A percentile compares a stretch with the other conserved stretches of the same genome.
These are phyloP conservation scores for Bombus turneri DNA, from an alignment of 1,140 invertebrate species.

Conservation along the genomic window DNA sequence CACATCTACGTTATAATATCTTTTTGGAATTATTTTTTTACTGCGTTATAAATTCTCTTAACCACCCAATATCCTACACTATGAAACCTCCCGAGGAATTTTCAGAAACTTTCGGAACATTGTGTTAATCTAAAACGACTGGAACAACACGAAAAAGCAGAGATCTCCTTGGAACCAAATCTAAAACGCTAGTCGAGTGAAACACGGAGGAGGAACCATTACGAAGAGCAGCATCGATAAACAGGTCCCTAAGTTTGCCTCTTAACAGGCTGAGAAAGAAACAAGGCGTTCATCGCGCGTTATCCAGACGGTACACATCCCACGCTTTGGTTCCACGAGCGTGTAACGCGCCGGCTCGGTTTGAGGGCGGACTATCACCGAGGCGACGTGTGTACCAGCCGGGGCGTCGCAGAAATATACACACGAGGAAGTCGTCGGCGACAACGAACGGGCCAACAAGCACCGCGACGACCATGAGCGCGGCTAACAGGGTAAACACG, in stretches of 20 bases:
- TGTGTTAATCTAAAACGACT: background rate
- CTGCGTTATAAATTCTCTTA: background rate
- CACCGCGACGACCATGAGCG: conserved; percentile 42
- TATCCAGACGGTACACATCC: conserved; percentile 54
- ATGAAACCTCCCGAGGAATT: background rate
- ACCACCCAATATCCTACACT: background rate
- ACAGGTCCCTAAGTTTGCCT: conserved; percentile 46
- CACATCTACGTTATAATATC: too few species aligned
- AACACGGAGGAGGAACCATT: background rate
- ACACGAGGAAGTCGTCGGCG: conserved; percentile 41
- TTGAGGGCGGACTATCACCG: background rate
- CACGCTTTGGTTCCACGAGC: conserved; percentile 4
- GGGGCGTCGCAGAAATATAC: conserved; percentile 10
- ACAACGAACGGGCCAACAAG: conserved; percentile 18
- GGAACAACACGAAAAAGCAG: conserved; percentile 7
- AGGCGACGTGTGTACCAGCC: conserved; percentile 19
- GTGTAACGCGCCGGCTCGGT: conserved; percentile 26
- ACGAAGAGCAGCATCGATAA: conserved; percentile 31
- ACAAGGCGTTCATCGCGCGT: conserved; percentile 43
- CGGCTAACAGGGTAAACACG: conserved; percentile 73
- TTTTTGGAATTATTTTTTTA: too few species aligned
- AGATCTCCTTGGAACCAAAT: background rate
- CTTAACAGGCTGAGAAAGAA: conserved; percentile 11
- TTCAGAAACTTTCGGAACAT: background rate
- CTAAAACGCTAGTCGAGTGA: background rate